Conservation (phyloP, 2,797 vertebrate species). For the Tapera naevia region DNA sequence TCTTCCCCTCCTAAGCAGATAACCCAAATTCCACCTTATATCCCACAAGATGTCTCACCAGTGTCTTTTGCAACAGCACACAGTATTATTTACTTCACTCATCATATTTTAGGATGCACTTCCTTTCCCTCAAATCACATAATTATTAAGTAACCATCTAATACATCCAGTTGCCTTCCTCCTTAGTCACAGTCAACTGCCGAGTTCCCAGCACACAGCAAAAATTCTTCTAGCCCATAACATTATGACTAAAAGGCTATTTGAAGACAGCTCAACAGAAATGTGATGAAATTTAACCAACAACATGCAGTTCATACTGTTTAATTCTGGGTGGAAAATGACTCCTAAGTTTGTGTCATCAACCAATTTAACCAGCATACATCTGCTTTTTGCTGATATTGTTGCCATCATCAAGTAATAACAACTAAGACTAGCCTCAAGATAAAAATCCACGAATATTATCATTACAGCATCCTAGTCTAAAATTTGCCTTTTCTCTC, state of each 20-base stretch:
- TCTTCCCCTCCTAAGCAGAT: background rate
- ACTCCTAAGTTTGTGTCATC: background rate
- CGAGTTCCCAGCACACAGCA: background rate
- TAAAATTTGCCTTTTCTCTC: background rate
- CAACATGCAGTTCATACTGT: background rate
- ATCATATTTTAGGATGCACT: background rate
- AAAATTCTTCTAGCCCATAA: background rate
- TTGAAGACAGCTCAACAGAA: background rate
- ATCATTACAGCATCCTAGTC: background rate
- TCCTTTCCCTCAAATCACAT: background rate
- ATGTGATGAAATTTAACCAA: background rate
- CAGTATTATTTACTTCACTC: background rate
- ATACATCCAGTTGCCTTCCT: background rate
- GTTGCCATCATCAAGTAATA: background rate
- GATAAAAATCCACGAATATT: background rate
- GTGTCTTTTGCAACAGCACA: background rate
- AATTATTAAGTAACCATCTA: background rate
- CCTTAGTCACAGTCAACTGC: slow-evolving; percentile 6
- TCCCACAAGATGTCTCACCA: background rate
- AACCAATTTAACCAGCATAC: background rate
- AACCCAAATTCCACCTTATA: background rate
- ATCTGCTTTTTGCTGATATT: background rate
- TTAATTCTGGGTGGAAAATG: background rate
- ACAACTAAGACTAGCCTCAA: background rate
- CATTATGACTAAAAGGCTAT: background rate